Base-by-base conservation (phyloP, 2,888 invertebrate species). In the Taphrorychus bicolor region DNA sequence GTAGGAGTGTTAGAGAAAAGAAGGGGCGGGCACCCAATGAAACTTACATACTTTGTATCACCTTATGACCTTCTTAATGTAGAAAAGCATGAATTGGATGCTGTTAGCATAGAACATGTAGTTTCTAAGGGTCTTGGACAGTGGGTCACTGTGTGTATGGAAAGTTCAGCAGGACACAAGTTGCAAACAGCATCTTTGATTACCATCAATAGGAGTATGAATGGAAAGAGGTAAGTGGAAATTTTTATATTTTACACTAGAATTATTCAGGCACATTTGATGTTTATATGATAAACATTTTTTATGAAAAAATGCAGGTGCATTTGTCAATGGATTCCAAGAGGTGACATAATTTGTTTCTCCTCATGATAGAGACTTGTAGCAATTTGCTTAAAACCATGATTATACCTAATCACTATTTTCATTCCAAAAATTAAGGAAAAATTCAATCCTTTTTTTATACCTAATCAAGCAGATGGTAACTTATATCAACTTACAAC, bases 1-100 rank as follows among this genome's bases (percentile, higher is more conserved):
- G 92, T 97, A 73, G 97, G 97, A 32, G 88, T 94, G 67, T 84
- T 95, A 45, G 89, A 94, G 73, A 91, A 91, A 74, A 83, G 96
- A 56, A 86, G 89, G 76, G 95, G 95, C 79, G 95, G 95, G 66
- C 95, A 96, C 79, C 93, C 97, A 0, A 93, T 97, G 93, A 93
- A 92, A 76, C 84, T 98, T 22, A 96, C 95, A 0, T 98, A 96
- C 82, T 97, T 97, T 81, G 92, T 97, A 3, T 93, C 95, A 0
- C 96, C 97, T 0, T 97, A 96, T 78, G 96, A 97, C 80, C 85
- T 97, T 54, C 84, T 97, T 74, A 93, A 94, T 79, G 86, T 89
- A 75, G 91, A 91, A 69, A 86, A 85, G 62, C 89, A 89, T 75
- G 88, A 89, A 4, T 86, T 92, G 45, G 88, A 91, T 76, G 88